Conservation (phyloP, 1,140 invertebrate species). For the Tetragnatha versicolor region DNA sequence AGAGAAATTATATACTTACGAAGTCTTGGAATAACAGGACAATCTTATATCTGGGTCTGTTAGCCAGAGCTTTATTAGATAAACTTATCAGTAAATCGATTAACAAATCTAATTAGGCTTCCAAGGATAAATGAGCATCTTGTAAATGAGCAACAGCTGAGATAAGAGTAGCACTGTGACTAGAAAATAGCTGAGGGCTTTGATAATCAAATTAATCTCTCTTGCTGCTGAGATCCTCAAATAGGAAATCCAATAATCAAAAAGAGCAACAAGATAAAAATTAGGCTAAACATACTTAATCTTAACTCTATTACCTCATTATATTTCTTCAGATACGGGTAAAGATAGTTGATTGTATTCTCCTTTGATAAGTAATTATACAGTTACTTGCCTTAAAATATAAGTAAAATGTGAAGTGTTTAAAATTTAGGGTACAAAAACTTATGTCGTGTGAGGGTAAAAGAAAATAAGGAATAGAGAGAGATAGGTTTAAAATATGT, state of each 20-base stretch:
- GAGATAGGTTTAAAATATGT: too few relatives aligned
- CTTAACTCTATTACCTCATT: too few relatives aligned
- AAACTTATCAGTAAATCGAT: neutral
- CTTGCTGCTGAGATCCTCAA: neutral
- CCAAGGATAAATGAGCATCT: constrained; percentile 14
- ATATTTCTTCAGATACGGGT: too few relatives aligned
- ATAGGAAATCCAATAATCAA: constrained; percentile 11
- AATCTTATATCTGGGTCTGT: neutral
- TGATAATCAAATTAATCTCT: constrained; percentile 17
- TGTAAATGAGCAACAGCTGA: constrained; percentile 20
- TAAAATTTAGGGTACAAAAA: too few relatives aligned
- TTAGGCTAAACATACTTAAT: too few relatives aligned
- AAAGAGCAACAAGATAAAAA: too few relatives aligned
- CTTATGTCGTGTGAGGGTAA: too few relatives aligned
- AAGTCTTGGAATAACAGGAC: neutral
- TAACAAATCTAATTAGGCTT: constrained; percentile 16
- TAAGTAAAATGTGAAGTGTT: too few relatives aligned
- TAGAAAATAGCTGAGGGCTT: neutral
- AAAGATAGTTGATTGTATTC: too few relatives aligned
- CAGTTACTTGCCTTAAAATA: too few relatives aligned
- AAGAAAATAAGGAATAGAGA: too few relatives aligned
- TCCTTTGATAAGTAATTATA: too few relatives aligned
- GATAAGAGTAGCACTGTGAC: neutral
- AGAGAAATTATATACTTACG: neutral
- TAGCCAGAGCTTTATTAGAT: constrained; percentile 16